Base-by-base conservation (phyloP, 2,888 invertebrate species). In the Colletes collaris region DNA sequence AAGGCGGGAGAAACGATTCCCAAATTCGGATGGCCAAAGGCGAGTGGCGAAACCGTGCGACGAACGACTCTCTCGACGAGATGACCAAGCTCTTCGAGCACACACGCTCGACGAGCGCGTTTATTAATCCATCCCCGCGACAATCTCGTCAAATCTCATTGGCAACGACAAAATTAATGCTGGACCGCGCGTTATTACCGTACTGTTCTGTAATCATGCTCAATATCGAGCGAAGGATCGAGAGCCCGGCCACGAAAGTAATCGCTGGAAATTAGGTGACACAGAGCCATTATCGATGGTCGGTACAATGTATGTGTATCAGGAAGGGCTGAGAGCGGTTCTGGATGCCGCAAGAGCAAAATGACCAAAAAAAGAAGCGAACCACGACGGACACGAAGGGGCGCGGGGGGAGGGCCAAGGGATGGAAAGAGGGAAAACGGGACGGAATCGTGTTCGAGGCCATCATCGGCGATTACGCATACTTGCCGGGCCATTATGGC, bases 401-500 rank as follows among this genome's bases (percentile, higher is more conserved):
- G 16, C 0, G 49, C 40, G 7, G 7, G 27, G 5, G n/a, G 66
- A 10, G 55, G 35, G 35, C 0, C 35, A 8, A 27, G 35, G 55
- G 27, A 27, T 27, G 59, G 74, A 49, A 19, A 49, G 56, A 55
- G 70, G 79, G 79, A 78, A 81, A 86, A 78, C 71, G 80, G 74
- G 78, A 70, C 65, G 79, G 76, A 86, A 86, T 83, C 83, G 71
- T 81, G 86, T 83, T 85, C 84, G 82, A 81, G 87, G 81, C 86
- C 88, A 89, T 90, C 88, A 87, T 89, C 87, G 88, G 78, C 90
- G 90, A 92, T 92, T 92, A 92, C 91, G 90, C 90, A 90, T 91
- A 91, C 91, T 92, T 91, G 90, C 89, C 88, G 89, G 88, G 87
- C 91, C 91, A 92, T 92, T 92, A 92, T 92, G 89, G 89, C 90